These are phyloP conservation scores for Drosophila seguyi DNA, from an alignment of 1,140 invertebrate species.

Conservation along the genomic window DNA sequence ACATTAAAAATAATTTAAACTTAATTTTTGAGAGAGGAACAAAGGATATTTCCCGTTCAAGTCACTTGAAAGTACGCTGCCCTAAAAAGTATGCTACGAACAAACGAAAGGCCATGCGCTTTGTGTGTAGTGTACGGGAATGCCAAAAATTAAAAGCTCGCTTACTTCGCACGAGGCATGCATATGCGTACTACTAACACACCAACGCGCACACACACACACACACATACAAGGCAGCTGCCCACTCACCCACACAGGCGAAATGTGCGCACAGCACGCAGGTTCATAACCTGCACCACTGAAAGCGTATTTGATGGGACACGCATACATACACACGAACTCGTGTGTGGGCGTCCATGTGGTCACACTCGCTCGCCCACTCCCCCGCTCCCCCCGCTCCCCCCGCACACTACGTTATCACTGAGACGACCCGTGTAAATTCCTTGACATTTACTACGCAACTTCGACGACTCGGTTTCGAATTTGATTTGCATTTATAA, in stretches of 20 bases:
- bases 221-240: conserved; percentile 30
- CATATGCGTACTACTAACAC: conserved; percentile 80
- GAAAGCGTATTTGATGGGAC: conserved; percentile 73
- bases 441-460: conserved; percentile 82
- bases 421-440: conserved; percentile 72
- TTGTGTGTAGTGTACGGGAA: conserved; percentile 68
- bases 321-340: conserved; percentile 26
- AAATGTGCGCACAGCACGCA: conserved; percentile 70
- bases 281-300: conserved; percentile 85
- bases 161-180: conserved; percentile 65
- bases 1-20: neutral
- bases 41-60: neutral
- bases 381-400: conserved; percentile 2
- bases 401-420: conserved; percentile 43
- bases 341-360: conserved; percentile 28
- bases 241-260: conserved; percentile 63
- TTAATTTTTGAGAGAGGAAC: neutral
- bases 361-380: conserved; percentile 17
- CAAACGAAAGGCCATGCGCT: neutral
- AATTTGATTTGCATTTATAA: conserved; percentile 76
- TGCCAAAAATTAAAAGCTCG: conserved; percentile 82
- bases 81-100: conserved; percentile 47
- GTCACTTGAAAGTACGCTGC: neutral
- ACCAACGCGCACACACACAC: conserved; percentile 39
- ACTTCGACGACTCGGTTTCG: conserved; percentile 72